Evolutionary conservation across 2,113 vertebrate genomes (phyloP).

Genomic region (Rattus rattus): DNA sequence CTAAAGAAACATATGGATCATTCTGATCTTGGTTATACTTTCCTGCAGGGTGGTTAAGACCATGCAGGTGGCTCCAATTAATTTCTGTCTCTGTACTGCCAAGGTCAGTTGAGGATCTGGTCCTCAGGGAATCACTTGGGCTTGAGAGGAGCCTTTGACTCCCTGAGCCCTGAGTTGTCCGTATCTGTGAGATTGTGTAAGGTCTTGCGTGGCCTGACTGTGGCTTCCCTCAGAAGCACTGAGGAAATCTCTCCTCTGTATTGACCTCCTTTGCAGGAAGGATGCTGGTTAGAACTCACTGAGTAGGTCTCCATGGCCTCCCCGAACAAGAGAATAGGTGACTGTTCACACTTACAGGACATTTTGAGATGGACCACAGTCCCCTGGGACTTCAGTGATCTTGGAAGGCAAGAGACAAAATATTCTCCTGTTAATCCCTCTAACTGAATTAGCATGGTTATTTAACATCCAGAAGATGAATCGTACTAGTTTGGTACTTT

Average conservation of each 20-base stretch:
- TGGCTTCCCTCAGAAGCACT: not conserved
- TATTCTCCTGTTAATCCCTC: not conserved
- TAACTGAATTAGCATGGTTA: not conserved
- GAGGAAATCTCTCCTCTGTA: not conserved
- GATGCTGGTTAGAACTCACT: not conserved
- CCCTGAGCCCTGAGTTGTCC: not conserved
- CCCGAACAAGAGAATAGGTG: not conserved
- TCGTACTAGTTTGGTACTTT: not conserved
- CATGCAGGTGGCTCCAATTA: not conserved
- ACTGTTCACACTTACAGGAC: too few relatives aligned
- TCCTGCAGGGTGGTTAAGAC: not conserved
- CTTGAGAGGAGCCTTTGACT: not conserved
- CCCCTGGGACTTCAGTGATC: not conserved
- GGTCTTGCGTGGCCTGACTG: not conserved
- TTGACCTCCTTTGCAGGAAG: not conserved
- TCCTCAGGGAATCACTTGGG: not conserved
- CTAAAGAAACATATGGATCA: not conserved
- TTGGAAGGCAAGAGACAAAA: not conserved
- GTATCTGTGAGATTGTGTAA: not conserved
- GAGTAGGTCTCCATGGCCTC: not conserved
- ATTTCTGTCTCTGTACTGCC: not conserved
- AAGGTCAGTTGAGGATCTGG: not conserved
- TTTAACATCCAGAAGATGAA: not conserved
- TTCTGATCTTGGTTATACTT: not conserved
- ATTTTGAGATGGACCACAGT: not conserved